phyloP scores from a whole-genome alignment of 1,140 invertebrate genomes.

The Lethrus apterus region DNA sequence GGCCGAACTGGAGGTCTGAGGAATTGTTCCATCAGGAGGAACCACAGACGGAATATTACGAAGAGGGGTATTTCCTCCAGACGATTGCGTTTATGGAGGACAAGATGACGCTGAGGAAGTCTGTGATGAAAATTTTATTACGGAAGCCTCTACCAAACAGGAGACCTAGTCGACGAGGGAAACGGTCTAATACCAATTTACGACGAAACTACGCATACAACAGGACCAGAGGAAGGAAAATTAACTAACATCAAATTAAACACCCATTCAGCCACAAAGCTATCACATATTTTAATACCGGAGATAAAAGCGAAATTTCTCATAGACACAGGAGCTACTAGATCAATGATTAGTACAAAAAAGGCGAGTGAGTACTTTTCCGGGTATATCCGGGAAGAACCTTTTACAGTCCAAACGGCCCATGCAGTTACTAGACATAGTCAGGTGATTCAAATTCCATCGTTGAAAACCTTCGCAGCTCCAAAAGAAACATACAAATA shows the following conservation, averaged over 20 bases:
- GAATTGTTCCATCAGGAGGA: too few relatives aligned
- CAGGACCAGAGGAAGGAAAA: too few relatives aligned
- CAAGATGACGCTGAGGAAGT: too few relatives aligned
- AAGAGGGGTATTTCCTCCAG: too few relatives aligned
- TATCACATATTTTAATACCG: conserved; percentile 4
- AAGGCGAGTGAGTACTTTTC: conserved; percentile 5
- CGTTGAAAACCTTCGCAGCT: conserved; percentile 4
- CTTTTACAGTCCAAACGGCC: conserved; percentile 5
- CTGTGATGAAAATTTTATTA: too few relatives aligned
- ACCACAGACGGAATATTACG: too few relatives aligned
- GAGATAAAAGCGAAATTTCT: conserved; percentile 6
- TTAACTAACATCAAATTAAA: conserved; percentile 4
- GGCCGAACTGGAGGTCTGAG: too few relatives aligned
- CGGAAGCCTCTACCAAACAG: too few relatives aligned
- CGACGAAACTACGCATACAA: too few relatives aligned
- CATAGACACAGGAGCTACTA: conserved; percentile 1
- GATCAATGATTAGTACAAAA: conserved; percentile 2
- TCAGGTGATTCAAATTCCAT: not conserved
- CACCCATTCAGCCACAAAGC: not conserved
- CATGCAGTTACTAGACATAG: not conserved
- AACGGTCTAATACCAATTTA: not conserved
- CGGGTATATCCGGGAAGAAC: not conserved
- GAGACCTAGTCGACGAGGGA: not conserved
- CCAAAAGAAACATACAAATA: not conserved
- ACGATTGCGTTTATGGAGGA: too few relatives aligned